A percentile compares a stretch with the other conserved stretches of the same genome.
phyloP scores from a whole-genome alignment of 2,113 vertebrate species.

The Burhinus bistriatus region DNA sequence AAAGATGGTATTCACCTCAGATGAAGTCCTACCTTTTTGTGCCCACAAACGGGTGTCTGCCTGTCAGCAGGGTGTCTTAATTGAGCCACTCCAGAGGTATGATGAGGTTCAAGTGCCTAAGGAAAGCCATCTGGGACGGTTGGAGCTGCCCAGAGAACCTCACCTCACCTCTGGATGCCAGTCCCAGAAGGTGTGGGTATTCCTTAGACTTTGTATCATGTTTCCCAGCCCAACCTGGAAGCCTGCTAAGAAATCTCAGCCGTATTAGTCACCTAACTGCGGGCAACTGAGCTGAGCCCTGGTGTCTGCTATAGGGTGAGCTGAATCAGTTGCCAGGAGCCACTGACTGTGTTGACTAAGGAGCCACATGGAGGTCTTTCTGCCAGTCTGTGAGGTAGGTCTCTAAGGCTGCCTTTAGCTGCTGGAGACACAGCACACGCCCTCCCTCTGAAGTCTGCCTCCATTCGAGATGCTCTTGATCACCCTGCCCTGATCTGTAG shows the following conservation, averaged over 20 bases:
- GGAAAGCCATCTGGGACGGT: not conserved
- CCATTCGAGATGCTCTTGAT: not conserved
- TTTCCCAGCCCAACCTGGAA: not conserved
- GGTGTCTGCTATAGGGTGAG: not conserved
- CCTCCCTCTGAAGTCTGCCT: not conserved
- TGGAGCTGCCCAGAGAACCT: not conserved
- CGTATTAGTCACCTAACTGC: not conserved
- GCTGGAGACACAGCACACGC: not conserved
- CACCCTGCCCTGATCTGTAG: not conserved
- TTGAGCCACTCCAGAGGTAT: not conserved
- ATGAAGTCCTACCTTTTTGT: not conserved
- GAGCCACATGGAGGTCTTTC: not conserved
- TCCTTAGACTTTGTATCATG: rapidly evolving
- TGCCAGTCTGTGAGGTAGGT: not conserved
- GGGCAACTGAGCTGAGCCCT: not conserved
- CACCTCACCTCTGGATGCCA: not conserved
- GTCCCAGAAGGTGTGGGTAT: not conserved
- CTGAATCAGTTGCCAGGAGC: not conserved
- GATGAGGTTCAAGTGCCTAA: not conserved
- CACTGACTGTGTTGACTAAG: not conserved
- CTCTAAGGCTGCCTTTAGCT: not conserved
- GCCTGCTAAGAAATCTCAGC: not conserved
- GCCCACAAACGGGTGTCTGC: not conserved
- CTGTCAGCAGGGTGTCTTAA: not conserved
- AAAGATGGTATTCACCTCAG: not conserved